Base-by-base conservation (phyloP, 1,140 invertebrate species). In the Lerema accius region DNA sequence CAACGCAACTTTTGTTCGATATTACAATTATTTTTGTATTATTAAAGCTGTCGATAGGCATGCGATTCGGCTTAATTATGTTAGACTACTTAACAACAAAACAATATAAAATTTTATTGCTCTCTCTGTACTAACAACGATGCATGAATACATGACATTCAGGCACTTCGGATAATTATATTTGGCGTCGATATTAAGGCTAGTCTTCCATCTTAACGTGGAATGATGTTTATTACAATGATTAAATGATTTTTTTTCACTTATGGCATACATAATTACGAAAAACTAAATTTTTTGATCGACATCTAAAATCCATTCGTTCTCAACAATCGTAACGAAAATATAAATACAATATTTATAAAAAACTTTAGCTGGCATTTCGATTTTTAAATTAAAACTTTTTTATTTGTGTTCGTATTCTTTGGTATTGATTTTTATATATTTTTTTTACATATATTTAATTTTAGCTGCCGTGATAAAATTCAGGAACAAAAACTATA, bases 401-500 rank as follows among this genome's bases (percentile, higher is more conserved):
- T 37, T 37, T 3, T 11, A 11, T 55, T 43, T 49, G 23, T 49
- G 26, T 49, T 49, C 23, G 14, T 49, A 37, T 28, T 55, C 51
- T 55, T 55, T 55, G 51, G 51, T 55, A 55, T 53, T 53, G 16
- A 23, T 53, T 51, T 51, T 5, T 51, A 16, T 16, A 35, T 51
- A 39, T 37, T 37, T 37, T 37, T 37, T 4, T 32, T 7, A 37
- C 35, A 37, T 3, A 37, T 37, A 11, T 11, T n/a, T n/a, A n/a
- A n/a, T 37, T 11, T 37, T n/a, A 11, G 26, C 50, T 63, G 53
- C 35, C 15, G 55, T 62, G 64, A 65, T 37, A 63, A 65, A 26
- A 43, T 65, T 66, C 40, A 68, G 63, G 67, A 70, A 81, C 63
- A 75, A 76, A 68, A 76, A 65, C 37, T 60, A 63, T 66, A 75